Percentiles rank a stretch among this genome's conserved stretches.
Conservation (phyloP, 2,888 invertebrate genomes). For the Raillietiella orientalis region DNA sequence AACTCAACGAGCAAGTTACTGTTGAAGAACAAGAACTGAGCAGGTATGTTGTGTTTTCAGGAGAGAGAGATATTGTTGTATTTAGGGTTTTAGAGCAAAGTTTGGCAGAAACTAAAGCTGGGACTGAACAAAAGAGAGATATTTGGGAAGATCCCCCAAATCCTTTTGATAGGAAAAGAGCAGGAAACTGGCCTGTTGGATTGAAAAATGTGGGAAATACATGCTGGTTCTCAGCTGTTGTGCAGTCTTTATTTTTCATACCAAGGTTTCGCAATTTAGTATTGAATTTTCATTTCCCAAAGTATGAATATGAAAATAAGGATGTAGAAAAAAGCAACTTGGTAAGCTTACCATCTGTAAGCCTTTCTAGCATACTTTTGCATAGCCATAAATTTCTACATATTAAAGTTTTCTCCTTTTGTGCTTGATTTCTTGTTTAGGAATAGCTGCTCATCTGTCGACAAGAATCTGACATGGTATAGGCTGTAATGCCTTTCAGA, state of each 20-base stretch:
- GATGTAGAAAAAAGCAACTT: too few relatives aligned
- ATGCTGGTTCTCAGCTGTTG: slow-evolving; percentile 18
- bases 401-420: too few relatives aligned
- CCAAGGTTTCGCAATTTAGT: slow-evolving; percentile 13
- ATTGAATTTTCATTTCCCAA: slow-evolving; percentile 11
- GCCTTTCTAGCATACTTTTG: too few relatives aligned
- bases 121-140: slow-evolving; percentile 13
- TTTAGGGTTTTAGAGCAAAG: slow-evolving; percentile 14
- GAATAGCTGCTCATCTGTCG: too few relatives aligned
- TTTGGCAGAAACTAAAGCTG: slow-evolving; percentile 13
- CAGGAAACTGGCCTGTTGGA: slow-evolving; percentile 13
- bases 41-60: not conserved
- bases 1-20: not conserved
- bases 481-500: too few relatives aligned
- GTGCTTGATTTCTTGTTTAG: too few relatives aligned
- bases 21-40: not conserved
- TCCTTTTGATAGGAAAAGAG: slow-evolving; percentile 11
- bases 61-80: too few relatives aligned
- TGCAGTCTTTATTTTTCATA: slow-evolving; percentile 15
- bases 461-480: too few relatives aligned
- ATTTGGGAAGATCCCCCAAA: slow-evolving; percentile 15
- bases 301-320: too few relatives aligned
- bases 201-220: slow-evolving; percentile 17
- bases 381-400: too few relatives aligned
- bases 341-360: too few relatives aligned